A percentile compares a stretch with the other conserved stretches of the same genome.
phyloP scores from a whole-genome alignment of 1,140 invertebrate genomes.

The Drosophila parvula region DNA sequence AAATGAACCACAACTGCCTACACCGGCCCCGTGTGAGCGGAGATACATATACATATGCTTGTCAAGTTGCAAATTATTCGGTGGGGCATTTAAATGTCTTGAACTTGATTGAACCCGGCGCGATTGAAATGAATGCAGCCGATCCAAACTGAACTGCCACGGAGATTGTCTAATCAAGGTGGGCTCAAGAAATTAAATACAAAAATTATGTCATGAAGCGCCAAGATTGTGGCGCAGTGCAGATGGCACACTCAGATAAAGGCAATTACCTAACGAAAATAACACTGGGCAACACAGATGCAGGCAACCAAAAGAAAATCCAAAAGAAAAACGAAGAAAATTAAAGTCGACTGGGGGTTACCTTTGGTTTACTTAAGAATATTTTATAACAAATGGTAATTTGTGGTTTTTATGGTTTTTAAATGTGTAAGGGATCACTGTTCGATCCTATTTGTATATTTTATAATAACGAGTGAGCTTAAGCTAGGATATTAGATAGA shows the following conservation, averaged over 20 bases:
- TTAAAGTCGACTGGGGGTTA: not conserved
- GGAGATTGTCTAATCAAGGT: slow-evolving; percentile 74
- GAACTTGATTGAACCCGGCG: slow-evolving; percentile 67
- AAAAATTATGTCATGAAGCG: slow-evolving; percentile 71
- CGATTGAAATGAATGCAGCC: slow-evolving; percentile 21
- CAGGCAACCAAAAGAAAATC: slow-evolving; percentile 4
- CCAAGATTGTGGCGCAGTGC: slow-evolving; percentile 57
- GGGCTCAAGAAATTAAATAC: slow-evolving; percentile 59
- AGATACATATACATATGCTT: slow-evolving; percentile 27
- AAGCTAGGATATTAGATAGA: no score
- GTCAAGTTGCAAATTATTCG: slow-evolving; percentile 55
- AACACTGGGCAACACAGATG: slow-evolving; percentile 12
- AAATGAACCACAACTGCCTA: slow-evolving; percentile 45
- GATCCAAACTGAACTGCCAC: slow-evolving; percentile 1
- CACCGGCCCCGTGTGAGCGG: slow-evolving; percentile 19
- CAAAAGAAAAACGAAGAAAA: not conserved
- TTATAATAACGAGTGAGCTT: no score
- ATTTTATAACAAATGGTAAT: not conserved
- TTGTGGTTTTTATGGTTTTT: no score
- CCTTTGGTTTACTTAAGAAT: not conserved
- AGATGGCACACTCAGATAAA: slow-evolving; percentile 68
- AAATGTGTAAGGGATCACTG: not conserved
- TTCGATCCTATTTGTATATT: no score
- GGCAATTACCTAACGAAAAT: slow-evolving; percentile 50
- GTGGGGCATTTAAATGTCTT: slow-evolving; percentile 55